phyloP scores from a whole-genome alignment of 2,113 vertebrate species.

The Noturus placidus region DNA sequence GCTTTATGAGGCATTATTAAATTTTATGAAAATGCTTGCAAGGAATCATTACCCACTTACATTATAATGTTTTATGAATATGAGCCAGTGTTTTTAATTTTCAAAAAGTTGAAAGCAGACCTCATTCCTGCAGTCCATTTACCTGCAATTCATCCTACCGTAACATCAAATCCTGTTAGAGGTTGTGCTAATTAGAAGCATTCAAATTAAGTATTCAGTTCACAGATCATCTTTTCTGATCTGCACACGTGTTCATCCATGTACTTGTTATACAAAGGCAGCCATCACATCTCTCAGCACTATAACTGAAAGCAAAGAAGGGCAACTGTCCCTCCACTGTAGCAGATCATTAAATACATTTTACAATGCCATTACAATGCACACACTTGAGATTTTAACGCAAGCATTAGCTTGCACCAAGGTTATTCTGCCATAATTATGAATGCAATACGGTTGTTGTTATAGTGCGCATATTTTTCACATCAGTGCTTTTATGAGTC shows the following conservation, averaged over 20 bases:
- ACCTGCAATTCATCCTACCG: neutral
- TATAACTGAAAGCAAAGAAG: neutral
- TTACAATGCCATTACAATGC: constrained; percentile 9
- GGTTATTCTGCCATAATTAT: constrained; percentile 44
- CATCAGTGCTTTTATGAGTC: constrained; percentile 34
- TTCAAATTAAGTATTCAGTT: neutral
- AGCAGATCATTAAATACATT: constrained; percentile 41
- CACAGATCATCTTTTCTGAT: neutral
- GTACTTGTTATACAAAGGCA: constrained; percentile 42
- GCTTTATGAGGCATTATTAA: neutral
- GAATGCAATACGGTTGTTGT: constrained; percentile 26
- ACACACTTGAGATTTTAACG: constrained; percentile 40
- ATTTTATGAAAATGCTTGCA: neutral
- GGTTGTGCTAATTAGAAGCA: neutral
- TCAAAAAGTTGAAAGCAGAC: neutral
- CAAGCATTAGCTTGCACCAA: constrained; percentile 28
- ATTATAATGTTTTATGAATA: neutral
- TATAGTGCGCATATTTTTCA: constrained; percentile 33
- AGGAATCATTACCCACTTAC: neutral
- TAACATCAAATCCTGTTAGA: neutral
- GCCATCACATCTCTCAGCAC: neutral
- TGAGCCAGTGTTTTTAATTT: neutral
- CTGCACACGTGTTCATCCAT: constrained; percentile 8
- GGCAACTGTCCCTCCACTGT: constrained; percentile 5
- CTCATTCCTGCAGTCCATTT: neutral